Evolutionary conservation across 1,140 invertebrate genomes (phyloP).

Genomic region (Saccostrea cuccullata): DNA sequence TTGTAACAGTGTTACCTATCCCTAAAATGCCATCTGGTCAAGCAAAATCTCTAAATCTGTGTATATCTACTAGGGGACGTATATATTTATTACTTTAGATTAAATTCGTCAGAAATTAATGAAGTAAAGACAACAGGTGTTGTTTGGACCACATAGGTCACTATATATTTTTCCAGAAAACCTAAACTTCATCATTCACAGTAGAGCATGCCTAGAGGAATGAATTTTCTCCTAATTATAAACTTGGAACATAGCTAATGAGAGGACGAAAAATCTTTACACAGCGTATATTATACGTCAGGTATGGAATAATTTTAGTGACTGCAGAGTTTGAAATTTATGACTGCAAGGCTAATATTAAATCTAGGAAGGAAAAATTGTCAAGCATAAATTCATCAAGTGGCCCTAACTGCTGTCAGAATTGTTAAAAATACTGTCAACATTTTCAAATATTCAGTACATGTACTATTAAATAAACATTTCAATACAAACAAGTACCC

Average conservation of each 20-base stretch:
- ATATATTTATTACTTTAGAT: neutral
- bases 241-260: neutral
- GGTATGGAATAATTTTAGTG: neutral
- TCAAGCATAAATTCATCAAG: conserved; percentile 19
- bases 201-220: neutral
- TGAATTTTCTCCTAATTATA: neutral
- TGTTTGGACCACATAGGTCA: neutral
- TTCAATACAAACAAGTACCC: neutral
- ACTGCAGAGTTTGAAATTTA: neutral
- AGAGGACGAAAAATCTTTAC: neutral
- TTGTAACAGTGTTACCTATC: neutral
- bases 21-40: conserved; percentile 15
- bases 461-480: neutral
- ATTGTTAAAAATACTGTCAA: neutral
- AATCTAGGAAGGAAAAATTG: neutral
- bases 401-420: neutral
- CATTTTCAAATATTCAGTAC: neutral
- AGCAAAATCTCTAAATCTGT: neutral
- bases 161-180: neutral
- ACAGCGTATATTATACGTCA: neutral
- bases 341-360: neutral
- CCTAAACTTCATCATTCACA: neutral
- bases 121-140: neutral
- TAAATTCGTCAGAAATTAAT: neutral
- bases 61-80: neutral